Evolutionary conservation across 92 coral and sea anemone species (phyloP).

Genomic region (Epizoanthus rinbou): DNA sequence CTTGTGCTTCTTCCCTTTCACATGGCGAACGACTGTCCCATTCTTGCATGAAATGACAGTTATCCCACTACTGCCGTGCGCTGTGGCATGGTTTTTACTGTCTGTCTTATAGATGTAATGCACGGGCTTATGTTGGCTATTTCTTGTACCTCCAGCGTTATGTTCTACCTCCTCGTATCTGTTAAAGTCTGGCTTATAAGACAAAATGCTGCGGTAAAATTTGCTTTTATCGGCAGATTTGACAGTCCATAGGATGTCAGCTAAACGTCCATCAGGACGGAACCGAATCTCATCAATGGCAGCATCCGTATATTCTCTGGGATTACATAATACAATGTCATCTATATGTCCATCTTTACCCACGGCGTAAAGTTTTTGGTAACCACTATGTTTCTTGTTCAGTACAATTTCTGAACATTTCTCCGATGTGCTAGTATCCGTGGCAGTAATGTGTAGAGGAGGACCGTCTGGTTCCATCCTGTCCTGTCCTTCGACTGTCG

Average conservation of each 20-base stretch:
- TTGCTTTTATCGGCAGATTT: background rate
- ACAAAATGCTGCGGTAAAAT: conserved; percentile 13
- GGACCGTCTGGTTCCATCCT: background rate
- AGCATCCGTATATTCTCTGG: background rate
- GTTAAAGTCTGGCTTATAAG: background rate
- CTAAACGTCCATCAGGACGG: conserved; percentile 24
- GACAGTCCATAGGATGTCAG: conserved; percentile 27
- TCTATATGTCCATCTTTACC: conserved; percentile 23
- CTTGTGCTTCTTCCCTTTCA: background rate
- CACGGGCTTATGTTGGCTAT: background rate
- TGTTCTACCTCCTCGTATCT: conserved; percentile 32
- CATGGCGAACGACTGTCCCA: conserved; percentile 11
- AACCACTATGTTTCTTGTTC: background rate
- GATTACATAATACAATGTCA: conserved; percentile 3
- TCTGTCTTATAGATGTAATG: background rate
- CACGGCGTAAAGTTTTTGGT: conserved; percentile 8
- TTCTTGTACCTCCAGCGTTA: background rate
- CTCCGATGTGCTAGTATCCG: background rate
- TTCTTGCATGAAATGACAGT: conserved; percentile 29
- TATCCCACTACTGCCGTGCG: background rate
- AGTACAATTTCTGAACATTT: background rate
- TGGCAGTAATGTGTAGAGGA: background rate
- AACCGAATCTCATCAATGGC: conserved; percentile 6
- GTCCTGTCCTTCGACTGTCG: background rate
- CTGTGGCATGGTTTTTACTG: background rate